Evolutionary conservation across 2,797 vertebrate genomes (phyloP).

Genomic region (Alca torda): DNA sequence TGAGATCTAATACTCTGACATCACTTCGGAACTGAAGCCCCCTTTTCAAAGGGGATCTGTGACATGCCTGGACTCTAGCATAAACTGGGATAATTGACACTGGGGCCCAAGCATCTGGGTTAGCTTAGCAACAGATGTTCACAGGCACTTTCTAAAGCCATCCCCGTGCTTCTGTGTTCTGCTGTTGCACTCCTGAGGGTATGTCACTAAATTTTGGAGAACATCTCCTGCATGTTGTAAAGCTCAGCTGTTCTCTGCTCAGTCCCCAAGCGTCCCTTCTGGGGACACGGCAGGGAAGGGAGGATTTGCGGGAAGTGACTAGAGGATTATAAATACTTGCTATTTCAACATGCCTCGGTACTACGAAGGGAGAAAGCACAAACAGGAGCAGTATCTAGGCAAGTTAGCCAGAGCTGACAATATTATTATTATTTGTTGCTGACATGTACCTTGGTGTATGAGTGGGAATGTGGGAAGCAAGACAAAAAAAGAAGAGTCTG

Average conservation of each 20-base stretch:
- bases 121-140: constrained; percentile 34
- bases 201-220: background rate
- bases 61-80: background rate
- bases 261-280: background rate
- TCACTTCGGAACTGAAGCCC: background rate
- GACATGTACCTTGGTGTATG: background rate
- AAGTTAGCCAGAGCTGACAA: background rate
- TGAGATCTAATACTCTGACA: constrained; percentile 28
- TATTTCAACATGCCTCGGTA: background rate
- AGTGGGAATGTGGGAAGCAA: background rate
- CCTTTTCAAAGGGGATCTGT: background rate
- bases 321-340: background rate
- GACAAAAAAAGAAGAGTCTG: background rate
- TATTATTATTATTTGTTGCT: background rate
- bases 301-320: background rate
- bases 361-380: background rate
- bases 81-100: constrained; percentile 15
- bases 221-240: background rate
- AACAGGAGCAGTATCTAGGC: background rate
- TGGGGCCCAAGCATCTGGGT: constrained; percentile 26
- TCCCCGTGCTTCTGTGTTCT: background rate
- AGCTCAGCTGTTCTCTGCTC: constrained; percentile 1
- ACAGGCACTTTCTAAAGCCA: constrained; percentile 7
- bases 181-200: background rate
- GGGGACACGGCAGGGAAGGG: background rate